Base-by-base conservation (phyloP, 2,797 vertebrate species). In the Myoxocephalus aenaeus region DNA sequence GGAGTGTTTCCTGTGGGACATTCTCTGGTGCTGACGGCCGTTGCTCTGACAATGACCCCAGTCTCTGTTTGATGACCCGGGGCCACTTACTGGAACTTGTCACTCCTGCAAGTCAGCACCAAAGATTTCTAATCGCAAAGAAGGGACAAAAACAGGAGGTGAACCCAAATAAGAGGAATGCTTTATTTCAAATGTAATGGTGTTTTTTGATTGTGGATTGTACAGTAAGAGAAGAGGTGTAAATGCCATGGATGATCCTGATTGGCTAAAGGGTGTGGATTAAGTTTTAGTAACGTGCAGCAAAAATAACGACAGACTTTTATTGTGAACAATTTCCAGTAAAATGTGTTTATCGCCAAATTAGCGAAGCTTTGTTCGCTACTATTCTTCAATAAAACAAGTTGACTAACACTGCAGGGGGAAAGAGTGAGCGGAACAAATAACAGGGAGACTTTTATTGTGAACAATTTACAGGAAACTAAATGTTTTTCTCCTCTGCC, bases 1-100 rank as follows among this genome's bases (percentile, higher is more conserved):
- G 34, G 34, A 34, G 61, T 10, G 72, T 85, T 89, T 92, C 86
- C 91, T 88, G 82, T 86, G 68, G 57, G 79, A 73, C 32, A 69
- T 44, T 65, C 64, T 83, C 36, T 9, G 29, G 61, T 38, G 70
- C 70, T 56, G 79, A 81, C 17, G 17, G 63, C 3, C 34, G 48
- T 61, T 17, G 3, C 74, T 64, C 74, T 64, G 77, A 77, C 82
- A 74, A 44, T 84, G 81, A 90, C 76, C 84, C 59, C 40, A 5
- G 54, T 77, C 68, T 76, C 77, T 89, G 84, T 75, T 73, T 57
- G 65, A 46, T 83, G 89, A 89, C 83, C 75, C 54, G 0, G 18
- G 18, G 64, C 34, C 44, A 15, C 36, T 59, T 1, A 40, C 63
- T 70, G 83, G 80, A 86, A 87, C 65, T 46, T 79, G 74, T 75